These are phyloP conservation scores for Simalia tracyae DNA, from an alignment of 2,797 vertebrate genomes.

Conservation along the genomic window DNA sequence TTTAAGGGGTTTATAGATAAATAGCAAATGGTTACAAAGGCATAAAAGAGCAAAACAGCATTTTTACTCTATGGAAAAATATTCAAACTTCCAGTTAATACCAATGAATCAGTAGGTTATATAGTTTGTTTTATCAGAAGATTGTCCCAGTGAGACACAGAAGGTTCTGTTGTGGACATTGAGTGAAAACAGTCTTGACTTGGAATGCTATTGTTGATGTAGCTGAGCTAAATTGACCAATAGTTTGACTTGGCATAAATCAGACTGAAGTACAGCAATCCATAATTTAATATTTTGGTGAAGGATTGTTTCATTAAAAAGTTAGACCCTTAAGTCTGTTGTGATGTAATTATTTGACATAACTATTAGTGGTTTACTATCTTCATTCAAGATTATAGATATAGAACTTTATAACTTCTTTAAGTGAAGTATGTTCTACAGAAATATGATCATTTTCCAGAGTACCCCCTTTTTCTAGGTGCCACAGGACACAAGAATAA, in stretches of 20 bases:
- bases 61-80: not conserved
- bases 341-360: not conserved
- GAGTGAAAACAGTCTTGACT: not conserved
- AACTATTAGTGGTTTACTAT: not conserved
- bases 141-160: slow-evolving; percentile 17
- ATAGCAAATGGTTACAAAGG: slow-evolving; percentile 36
- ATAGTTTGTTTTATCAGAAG: not conserved
- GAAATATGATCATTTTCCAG: not conserved
- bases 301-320: not conserved
- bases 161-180: not conserved
- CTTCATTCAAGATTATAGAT: not conserved
- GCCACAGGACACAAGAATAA: not conserved
- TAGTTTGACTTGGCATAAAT: not conserved
- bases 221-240: not conserved
- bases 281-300: not conserved
- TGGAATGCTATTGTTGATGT: not conserved
- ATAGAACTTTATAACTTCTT: not conserved
- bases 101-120: not conserved
- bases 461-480: not conserved
- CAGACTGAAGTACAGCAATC: not conserved
- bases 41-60: slow-evolving; percentile 10
- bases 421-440: not conserved
- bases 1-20: not conserved
- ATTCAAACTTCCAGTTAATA: not conserved
- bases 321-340: not conserved